phyloP scores from a whole-genome alignment of 2,888 invertebrate species.

The Noctua fimbriata region DNA sequence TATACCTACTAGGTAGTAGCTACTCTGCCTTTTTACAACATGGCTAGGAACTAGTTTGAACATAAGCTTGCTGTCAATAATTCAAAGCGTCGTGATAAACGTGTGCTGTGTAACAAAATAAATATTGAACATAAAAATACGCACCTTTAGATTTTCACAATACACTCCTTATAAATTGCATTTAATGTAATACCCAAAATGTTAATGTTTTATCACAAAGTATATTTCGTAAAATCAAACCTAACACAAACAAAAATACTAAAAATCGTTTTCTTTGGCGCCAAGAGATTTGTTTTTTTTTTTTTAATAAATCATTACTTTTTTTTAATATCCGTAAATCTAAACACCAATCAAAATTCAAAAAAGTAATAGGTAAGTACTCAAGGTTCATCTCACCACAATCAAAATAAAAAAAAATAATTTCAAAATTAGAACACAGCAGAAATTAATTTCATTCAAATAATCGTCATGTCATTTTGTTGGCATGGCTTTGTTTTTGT shows the following conservation, averaged over 20 bases:
- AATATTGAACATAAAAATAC: slow-evolving; percentile 14
- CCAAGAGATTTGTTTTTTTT: neutral
- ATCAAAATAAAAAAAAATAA: neutral
- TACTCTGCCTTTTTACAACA: slow-evolving; percentile 31
- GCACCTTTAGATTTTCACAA: slow-evolving; percentile 32
- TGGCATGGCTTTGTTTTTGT: slow-evolving; percentile 25
- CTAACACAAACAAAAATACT: neutral
- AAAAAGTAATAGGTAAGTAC: neutral
- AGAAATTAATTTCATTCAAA: neutral
- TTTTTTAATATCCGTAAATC: slow-evolving; percentile 9
- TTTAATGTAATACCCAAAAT: neutral
- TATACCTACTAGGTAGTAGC: slow-evolving; percentile 17
- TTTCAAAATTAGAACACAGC: slow-evolving; percentile 38
- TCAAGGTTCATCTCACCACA: neutral
- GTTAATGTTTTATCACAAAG: neutral
- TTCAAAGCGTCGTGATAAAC: slow-evolving; percentile 1
- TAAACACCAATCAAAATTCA: slow-evolving; percentile 9
- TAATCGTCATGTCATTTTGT: neutral
- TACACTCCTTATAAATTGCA: neutral
- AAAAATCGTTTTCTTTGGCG: slow-evolving; percentile 12
- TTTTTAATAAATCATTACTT: neutral
- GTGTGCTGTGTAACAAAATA: neutral
- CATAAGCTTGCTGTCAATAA: slow-evolving; percentile 24
- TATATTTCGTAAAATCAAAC: neutral
- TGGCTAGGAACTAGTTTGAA: slow-evolving; percentile 39